These are phyloP conservation scores for Rhinatrema bivittatum DNA, from an alignment of 2,797 vertebrate genomes.

Conservation along the genomic window DNA sequence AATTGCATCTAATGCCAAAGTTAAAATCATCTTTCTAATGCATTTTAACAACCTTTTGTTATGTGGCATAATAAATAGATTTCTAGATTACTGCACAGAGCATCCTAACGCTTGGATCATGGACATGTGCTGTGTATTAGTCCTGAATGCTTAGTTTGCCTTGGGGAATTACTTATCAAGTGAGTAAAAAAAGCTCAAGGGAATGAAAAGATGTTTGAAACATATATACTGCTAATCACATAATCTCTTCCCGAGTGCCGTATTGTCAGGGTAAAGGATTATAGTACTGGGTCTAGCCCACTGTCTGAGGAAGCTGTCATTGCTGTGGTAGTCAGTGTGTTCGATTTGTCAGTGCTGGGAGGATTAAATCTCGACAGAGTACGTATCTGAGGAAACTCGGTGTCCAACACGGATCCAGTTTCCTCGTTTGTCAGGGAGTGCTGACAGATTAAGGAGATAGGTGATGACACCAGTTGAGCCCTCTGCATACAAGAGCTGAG, in stretches of 20 bases:
- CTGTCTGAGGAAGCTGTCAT: slow-evolving; percentile 20
- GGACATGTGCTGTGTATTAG: slow-evolving; percentile 14
- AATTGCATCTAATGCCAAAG: no score
- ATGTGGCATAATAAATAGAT: no score
- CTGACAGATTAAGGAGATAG: slow-evolving; percentile 5
- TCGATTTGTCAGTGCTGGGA: slow-evolving; percentile 18
- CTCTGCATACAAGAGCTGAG: background rate
- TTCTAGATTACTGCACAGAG: no score
- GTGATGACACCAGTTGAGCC: slow-evolving; percentile 8
- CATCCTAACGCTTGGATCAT: no score
- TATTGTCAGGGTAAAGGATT: background rate
- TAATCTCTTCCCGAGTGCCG: slow-evolving; percentile 18
- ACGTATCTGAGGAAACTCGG: background rate
- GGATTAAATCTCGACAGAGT: slow-evolving; percentile 30
- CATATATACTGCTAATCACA: slow-evolving; percentile 21
- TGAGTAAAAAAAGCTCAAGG: slow-evolving; percentile 18
- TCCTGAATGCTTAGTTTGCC: no score
- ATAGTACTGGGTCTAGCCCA: background rate
- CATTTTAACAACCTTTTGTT: no score
- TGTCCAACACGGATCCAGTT: slow-evolving; percentile 11
- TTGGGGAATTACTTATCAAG: slow-evolving; percentile 21
- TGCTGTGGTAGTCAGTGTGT: background rate
- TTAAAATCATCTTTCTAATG: no score
- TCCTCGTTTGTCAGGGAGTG: slow-evolving; percentile 24
- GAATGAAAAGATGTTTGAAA: slow-evolving; percentile 27